These are phyloP conservation scores for Psittacula derbiana DNA, from an alignment of 2,797 vertebrate species.

Conservation along the genomic window DNA sequence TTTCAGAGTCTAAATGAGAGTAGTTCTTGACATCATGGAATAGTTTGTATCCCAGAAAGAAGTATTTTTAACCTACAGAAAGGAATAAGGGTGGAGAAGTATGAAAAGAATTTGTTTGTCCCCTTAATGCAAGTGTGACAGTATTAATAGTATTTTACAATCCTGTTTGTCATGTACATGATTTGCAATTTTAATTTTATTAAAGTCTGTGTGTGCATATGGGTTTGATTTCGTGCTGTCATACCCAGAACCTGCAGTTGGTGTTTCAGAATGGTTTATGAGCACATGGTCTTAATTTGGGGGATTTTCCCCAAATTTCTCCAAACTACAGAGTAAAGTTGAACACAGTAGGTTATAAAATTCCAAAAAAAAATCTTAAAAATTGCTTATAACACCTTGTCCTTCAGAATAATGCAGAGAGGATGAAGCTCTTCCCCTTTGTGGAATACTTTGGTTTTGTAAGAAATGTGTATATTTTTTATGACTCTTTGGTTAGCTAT, in stretches of 20 bases:
- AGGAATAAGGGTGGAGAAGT: background rate
- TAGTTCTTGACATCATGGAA: background rate
- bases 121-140: background rate
- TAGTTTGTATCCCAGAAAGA: background rate
- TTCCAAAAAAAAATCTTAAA: background rate
- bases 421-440: background rate
- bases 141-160: background rate
- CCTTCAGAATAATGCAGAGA: background rate
- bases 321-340: background rate
- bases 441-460: background rate
- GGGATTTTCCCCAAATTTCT: slow-evolving; percentile 27
- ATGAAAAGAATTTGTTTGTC: background rate
- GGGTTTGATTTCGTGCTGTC: slow-evolving; percentile 54
- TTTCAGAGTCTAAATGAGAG: background rate
- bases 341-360: background rate
- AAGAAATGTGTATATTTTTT: background rate
- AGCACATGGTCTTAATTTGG: slow-evolving; percentile 46
- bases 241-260: background rate
- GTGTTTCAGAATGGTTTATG: slow-evolving; percentile 1
- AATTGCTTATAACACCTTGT: background rate
- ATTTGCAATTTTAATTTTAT: slow-evolving; percentile 60
- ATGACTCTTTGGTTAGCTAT: background rate
- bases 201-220: background rate
- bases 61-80: background rate
- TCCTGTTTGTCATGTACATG: slow-evolving; percentile 26